phyloP scores from a whole-genome alignment of 2,797 vertebrate species.

The Lemur catta region DNA sequence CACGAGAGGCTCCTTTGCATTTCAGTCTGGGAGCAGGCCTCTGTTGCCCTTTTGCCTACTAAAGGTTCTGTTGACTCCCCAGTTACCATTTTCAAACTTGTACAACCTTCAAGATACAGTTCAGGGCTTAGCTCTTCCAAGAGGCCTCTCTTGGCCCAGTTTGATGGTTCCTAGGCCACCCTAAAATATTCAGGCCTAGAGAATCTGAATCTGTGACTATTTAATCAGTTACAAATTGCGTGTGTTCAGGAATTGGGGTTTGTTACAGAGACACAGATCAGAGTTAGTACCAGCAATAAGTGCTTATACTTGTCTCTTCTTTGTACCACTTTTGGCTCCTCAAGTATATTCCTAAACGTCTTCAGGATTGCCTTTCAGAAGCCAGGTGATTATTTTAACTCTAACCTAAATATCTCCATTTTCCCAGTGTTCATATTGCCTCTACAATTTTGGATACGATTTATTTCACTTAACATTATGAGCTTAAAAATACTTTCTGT shows the following conservation, averaged over 20 bases:
- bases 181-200: neutral
- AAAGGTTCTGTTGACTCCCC: neutral
- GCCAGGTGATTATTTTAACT: neutral
- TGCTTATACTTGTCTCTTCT: neutral
- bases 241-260: neutral
- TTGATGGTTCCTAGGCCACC: neutral
- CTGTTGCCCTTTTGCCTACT: neutral
- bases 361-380: neutral
- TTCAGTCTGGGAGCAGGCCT: neutral
- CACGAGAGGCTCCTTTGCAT: neutral
- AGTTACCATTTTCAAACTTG: neutral
- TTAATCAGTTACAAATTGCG: neutral
- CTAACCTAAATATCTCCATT: neutral
- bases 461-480: conserved; percentile 18
- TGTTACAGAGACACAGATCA: neutral
- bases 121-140: neutral
- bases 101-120: neutral
- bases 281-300: neutral
- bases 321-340: neutral
- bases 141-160: neutral
- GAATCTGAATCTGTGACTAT: neutral
- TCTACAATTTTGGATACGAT: neutral
- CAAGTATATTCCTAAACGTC: neutral
- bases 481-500: neutral
- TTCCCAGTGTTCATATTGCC: neutral